phyloP scores from a whole-genome alignment of 2,113 vertebrate genomes.

The Stigmatopora nigra region DNA sequence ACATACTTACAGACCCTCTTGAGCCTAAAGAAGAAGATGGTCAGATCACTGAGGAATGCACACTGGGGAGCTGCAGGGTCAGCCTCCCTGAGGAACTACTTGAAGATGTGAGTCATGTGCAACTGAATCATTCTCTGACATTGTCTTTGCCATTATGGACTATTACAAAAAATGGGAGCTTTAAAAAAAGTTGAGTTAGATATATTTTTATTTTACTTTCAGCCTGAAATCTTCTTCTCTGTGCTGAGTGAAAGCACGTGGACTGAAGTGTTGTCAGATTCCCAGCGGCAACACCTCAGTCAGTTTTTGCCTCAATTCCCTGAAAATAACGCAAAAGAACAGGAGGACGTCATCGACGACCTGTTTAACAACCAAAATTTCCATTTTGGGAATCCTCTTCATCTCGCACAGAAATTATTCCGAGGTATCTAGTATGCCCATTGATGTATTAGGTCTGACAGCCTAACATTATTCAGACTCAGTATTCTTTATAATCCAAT shows the following conservation, averaged over 20 bases:
- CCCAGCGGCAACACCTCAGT: conserved; percentile 82
- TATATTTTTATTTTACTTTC: conserved; percentile 18
- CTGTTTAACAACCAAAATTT: conserved; percentile 86
- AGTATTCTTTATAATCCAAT: conserved; percentile 3
- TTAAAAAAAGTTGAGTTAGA: no score
- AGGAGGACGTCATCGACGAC: conserved; percentile 70
- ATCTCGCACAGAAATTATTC: conserved; percentile 91
- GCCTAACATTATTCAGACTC: not conserved
- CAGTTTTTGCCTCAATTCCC: conserved; percentile 87
- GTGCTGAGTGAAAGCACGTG: conserved; percentile 89
- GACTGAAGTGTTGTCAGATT: conserved; percentile 82
- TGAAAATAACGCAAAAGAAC: conserved; percentile 74
- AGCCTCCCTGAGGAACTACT: conserved; percentile 89
- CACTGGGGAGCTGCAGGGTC: conserved; percentile 81
- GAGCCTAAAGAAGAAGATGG: conserved; percentile 75
- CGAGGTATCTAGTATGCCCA: conserved; percentile 70
- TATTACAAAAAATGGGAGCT: no score
- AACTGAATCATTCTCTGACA: not conserved
- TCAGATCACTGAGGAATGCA: conserved; percentile 88
- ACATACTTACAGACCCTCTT: conserved; percentile 86
- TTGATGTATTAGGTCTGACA: not conserved
- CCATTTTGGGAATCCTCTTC: conserved; percentile 87
- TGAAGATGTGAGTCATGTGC: conserved; percentile 81
- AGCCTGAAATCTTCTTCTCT: conserved; percentile 95
- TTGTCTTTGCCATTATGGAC: not conserved